A percentile compares a stretch with the other conserved stretches of the same genome.
Conservation (phyloP, 2,113 vertebrate genomes). For the Scatophagus argus region DNA sequence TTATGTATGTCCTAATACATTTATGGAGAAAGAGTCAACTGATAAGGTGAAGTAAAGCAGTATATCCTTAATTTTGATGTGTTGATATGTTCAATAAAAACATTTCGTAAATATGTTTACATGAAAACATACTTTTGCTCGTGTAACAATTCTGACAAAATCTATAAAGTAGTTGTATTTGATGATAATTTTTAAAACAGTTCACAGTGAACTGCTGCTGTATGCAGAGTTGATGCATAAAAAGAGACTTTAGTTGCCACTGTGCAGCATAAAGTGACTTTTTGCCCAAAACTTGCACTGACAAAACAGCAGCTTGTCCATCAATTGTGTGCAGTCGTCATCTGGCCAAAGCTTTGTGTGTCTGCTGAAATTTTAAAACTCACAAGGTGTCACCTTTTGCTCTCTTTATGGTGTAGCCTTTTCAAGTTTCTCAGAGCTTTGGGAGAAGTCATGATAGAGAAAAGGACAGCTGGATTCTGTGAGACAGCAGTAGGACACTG, state of each 20-base stretch:
- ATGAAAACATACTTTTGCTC: no score
- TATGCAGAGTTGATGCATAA: constrained; percentile 1
- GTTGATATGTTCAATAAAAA: neutral
- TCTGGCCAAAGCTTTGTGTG: neutral
- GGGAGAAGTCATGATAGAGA: neutral
- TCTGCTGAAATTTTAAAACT: neutral
- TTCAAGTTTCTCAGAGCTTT: neutral
- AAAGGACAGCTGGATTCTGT: neutral
- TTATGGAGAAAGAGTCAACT: neutral
- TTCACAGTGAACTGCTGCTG: neutral
- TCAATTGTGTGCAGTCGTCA: constrained; percentile 1
- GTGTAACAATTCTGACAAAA: no score
- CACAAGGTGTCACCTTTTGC: constrained; percentile 3
- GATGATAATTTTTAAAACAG: neutral
- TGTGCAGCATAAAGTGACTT: no score
- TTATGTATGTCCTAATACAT: no score
- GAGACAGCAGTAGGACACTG: neutral
- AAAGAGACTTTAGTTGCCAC: neutral
- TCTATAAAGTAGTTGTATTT: neutral
- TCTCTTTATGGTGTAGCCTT: neutral
- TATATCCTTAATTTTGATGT: no score
- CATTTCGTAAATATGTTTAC: neutral
- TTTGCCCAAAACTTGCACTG: no score
- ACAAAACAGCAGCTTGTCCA: no score
- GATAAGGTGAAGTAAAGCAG: no score